phyloP scores from a whole-genome alignment of 2,797 vertebrate genomes.

The Sebastes wilsoni region DNA sequence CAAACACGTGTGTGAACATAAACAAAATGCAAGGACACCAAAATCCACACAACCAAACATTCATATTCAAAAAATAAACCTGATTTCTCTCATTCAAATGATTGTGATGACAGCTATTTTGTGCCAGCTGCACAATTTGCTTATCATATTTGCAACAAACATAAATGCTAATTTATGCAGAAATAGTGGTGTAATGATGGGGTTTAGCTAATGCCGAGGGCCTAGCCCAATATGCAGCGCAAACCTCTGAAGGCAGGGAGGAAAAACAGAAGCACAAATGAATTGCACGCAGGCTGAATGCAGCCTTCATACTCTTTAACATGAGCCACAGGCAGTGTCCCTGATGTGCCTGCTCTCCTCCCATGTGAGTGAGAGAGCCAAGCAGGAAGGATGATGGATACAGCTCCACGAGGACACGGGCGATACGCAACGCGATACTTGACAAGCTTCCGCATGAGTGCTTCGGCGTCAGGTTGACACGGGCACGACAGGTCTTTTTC shows the following conservation, averaged over 20 bases:
- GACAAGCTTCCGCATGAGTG: slow-evolving; percentile 70
- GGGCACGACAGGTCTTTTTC: slow-evolving; percentile 31
- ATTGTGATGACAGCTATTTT: slow-evolving; percentile 4
- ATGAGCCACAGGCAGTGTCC: slow-evolving; percentile 72
- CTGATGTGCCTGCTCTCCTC: slow-evolving; percentile 66
- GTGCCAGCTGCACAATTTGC: slow-evolving; percentile 35
- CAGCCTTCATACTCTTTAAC: slow-evolving; percentile 65
- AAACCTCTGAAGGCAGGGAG: slow-evolving; percentile 52
- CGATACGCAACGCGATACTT: slow-evolving; percentile 56
- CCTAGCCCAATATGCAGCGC: slow-evolving; percentile 28
- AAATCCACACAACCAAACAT: not conserved
- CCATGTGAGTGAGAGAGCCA: slow-evolving; percentile 66
- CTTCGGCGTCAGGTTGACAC: slow-evolving; percentile 37
- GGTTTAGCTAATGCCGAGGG: slow-evolving; percentile 41
- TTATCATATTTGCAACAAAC: slow-evolving; percentile 37
- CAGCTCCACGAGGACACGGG: slow-evolving; percentile 54
- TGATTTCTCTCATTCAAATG: slow-evolving; percentile 1
- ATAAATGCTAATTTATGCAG: slow-evolving; percentile 63
- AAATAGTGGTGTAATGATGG: slow-evolving; percentile 49
- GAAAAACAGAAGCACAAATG: slow-evolving; percentile 62
- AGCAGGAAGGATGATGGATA: slow-evolving; percentile 71
- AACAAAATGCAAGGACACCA: slow-evolving; percentile 19
- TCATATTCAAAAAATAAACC: not conserved
- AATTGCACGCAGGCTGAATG: slow-evolving; percentile 61
- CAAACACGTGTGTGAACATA: slow-evolving; percentile 3